Percentiles rank a stretch among this genome's conserved stretches.
phyloP scores from a whole-genome alignment of 2,888 invertebrate species.

The Serrognathus titanus region DNA sequence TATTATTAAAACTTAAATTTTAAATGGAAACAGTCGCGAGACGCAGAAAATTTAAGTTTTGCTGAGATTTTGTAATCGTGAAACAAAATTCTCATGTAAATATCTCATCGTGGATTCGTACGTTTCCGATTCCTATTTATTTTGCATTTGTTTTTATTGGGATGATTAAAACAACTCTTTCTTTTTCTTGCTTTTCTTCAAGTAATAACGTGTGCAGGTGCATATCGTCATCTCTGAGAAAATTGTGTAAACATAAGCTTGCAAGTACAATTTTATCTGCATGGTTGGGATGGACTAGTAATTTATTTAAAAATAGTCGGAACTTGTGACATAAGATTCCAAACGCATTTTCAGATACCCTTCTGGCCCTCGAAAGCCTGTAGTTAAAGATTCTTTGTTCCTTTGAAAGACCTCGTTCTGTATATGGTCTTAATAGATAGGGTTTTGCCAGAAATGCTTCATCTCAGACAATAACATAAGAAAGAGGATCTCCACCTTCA shows the following conservation, averaged over 20 bases:
- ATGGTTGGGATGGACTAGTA: slow-evolving; percentile 2
- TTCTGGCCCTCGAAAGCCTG: slow-evolving; percentile 3
- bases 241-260: slow-evolving; percentile 2
- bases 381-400: slow-evolving; percentile 5
- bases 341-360: slow-evolving; percentile 11
- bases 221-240: slow-evolving; percentile 2
- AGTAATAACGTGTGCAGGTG: neutral
- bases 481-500: neutral
- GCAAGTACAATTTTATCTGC: slow-evolving; percentile 6
- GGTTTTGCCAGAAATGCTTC: slow-evolving; percentile 4
- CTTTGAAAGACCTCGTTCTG: neutral
- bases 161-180: too few relatives aligned
- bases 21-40: too few relatives aligned
- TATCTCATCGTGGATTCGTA: too few relatives aligned
- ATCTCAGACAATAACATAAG: slow-evolving; percentile 1
- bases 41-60: too few relatives aligned
- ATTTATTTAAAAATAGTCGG: neutral
- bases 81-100: too few relatives aligned
- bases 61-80: too few relatives aligned
- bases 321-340: slow-evolving; percentile 8
- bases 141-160: too few relatives aligned
- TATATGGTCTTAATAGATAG: slow-evolving; percentile 6
- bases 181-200: too few relatives aligned
- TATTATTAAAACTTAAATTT: too few relatives aligned
- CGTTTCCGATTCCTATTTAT: too few relatives aligned